Evolutionary conservation across 2,113 vertebrate species (phyloP).

Genomic region (Mohoua ochrocephala): DNA sequence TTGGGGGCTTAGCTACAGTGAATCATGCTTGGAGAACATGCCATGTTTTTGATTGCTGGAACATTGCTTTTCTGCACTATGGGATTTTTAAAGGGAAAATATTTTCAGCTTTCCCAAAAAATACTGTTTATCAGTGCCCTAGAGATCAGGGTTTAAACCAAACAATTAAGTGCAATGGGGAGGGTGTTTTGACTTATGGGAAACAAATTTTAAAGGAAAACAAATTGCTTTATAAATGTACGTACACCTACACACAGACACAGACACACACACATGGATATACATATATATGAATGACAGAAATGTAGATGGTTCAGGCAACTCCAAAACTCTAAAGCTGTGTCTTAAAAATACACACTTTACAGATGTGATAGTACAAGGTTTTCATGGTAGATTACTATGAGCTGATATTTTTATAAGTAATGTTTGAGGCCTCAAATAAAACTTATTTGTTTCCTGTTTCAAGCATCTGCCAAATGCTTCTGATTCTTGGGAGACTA

Average conservation of each 20-base stretch:
- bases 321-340: not conserved
- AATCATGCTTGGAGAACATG: not conserved
- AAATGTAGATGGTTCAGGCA: not conserved
- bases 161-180: not conserved
- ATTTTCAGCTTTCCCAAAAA: slow-evolving; percentile 8
- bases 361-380: not conserved
- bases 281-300: not conserved
- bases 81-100: not conserved
- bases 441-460: not conserved
- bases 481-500: not conserved
- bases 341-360: not conserved
- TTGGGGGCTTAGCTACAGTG: not conserved
- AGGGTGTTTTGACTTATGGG: not conserved
- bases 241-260: not conserved
- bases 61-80: not conserved
- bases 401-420: not conserved
- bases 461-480: slow-evolving; percentile 3
- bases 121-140: not conserved
- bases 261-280: not conserved
- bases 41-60: not conserved
- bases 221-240: not conserved
- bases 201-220: not conserved
- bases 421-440: not conserved
- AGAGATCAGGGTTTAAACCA: not conserved
- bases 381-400: not conserved